Evolutionary conservation across 2,888 invertebrate genomes (phyloP), one percentile per base, ranked within the genome.

Genomic region (Euproctis similis): DNA sequence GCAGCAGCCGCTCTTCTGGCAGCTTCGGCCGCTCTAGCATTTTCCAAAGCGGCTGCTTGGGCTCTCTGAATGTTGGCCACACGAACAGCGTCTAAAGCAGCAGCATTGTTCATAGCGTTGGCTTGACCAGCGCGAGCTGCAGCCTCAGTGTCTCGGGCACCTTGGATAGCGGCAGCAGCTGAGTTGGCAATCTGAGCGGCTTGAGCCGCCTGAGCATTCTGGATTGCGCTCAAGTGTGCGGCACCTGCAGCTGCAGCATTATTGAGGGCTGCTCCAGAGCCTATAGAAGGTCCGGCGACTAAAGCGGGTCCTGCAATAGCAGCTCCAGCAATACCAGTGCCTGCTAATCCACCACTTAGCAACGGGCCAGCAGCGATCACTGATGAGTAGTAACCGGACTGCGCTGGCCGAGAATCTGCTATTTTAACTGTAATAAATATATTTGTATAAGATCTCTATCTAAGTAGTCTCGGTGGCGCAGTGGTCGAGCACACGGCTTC

Each of bases 201-300:
- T 8, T 76, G 80, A 7, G 66, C 78, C 8, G 82, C 82, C 32
- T 81, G 82, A 1, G 82, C 81, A 52, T 81, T 81, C 36, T 82
- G 81, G 35, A 81, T 80, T 18, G 81, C 80, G 33, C 75, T 78
- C 24, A 82, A 71, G 30, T 80, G 82, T 18, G 82, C 76, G 11
- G 80, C 80, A 5, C 81, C 80, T 1, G 61, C 80, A 3, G 77
- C 70, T 2, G 67, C 82, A 3, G 80, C 81, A 37, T 65, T 74
- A 53, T 78, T 81, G 21, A 82, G 62, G 1, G 75, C 76, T n/a
- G 56, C 56, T 2, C 68, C 67, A 20, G 60, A 63, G 31, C 74
- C 73, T 6, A 72, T 30, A 4, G 34, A 39, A 2, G 59, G 51
- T 1, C 40, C 36, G 4, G 52, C 27, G 2, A 53, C 26, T n/a